Evolutionary conservation across 2,797 vertebrate species (phyloP).

Genomic region (Sarcophilus harrisii): DNA sequence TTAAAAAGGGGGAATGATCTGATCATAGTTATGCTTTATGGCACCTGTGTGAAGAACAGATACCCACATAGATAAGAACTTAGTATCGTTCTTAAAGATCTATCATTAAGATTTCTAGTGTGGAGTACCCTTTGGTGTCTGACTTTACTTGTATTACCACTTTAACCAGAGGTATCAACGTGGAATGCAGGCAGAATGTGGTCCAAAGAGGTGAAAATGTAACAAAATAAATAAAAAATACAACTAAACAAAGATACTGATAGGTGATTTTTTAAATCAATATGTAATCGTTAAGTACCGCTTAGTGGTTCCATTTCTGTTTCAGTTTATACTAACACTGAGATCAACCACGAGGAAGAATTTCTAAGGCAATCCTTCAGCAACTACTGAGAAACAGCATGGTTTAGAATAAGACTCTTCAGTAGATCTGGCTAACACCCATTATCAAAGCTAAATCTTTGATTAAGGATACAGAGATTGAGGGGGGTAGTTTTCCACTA

Average conservation of each 20-base stretch:
- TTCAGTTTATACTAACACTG: not conserved
- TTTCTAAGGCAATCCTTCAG: not conserved
- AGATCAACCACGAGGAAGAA: not conserved
- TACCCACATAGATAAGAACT: not conserved
- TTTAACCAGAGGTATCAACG: not conserved
- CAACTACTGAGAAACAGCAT: not conserved
- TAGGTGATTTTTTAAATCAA: not conserved
- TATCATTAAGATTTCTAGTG: not conserved
- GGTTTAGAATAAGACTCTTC: not conserved
- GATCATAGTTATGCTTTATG: not conserved
- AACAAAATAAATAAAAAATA: not conserved
- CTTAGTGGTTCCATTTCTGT: not conserved
- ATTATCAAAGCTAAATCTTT: not conserved
- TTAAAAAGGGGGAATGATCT: not conserved
- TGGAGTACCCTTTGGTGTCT: not conserved
- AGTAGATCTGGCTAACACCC: not conserved
- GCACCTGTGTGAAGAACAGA: not conserved
- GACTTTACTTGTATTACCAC: not conserved
- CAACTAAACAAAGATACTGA: not conserved
- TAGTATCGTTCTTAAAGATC: not conserved
- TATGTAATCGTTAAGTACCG: not conserved
- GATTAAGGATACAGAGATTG: not conserved
- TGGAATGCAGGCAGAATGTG: not conserved
- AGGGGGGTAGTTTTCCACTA: not conserved
- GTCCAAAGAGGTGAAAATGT: not conserved